These are phyloP conservation scores for Eretmocerus hayati DNA, from an alignment of 2,888 invertebrate genomes.

Conservation along the genomic window DNA sequence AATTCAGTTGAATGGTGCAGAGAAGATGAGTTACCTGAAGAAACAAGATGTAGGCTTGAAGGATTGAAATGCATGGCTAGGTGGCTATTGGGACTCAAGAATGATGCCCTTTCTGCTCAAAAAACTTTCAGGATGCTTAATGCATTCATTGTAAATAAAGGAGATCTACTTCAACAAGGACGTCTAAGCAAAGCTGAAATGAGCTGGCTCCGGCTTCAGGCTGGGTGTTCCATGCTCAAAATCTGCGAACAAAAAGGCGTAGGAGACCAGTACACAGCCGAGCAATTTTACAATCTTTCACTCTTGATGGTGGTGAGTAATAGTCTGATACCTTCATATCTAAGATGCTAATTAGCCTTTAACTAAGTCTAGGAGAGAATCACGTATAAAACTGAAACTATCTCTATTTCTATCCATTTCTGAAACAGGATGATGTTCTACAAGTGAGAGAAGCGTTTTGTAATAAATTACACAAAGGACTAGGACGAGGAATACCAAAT, in stretches of 20 bases:
- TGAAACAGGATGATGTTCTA: constrained; percentile 74
- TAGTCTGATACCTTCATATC: too few species aligned
- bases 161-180: constrained; percentile 74
- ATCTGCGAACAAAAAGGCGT: constrained; percentile 95
- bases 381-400: too few species aligned
- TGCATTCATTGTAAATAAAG: constrained; percentile 89
- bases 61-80: constrained; percentile 94
- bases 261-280: constrained; percentile 87
- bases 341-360: too few species aligned
- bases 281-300: constrained; percentile 91
- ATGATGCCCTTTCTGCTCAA: constrained; percentile 79
- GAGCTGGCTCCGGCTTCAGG: constrained; percentile 86
- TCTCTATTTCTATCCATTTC: too few species aligned
- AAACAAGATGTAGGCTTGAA: constrained; percentile 87
- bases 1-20: constrained; percentile 68
- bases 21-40: constrained; percentile 81
- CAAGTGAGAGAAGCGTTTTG: constrained; percentile 87
- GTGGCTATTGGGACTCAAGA: constrained; percentile 87
- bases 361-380: too few species aligned
- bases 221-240: constrained; percentile 93
- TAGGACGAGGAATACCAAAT: constrained; percentile 74
- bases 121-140: constrained; percentile 92
- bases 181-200: constrained; percentile 78
- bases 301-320: constrained; percentile 75
- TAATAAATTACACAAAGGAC: constrained; percentile 85